Evolutionary conservation across 2,113 vertebrate species (phyloP), one percentile per base, ranked within the genome.

Genomic region (Macquaria australasica): DNA sequence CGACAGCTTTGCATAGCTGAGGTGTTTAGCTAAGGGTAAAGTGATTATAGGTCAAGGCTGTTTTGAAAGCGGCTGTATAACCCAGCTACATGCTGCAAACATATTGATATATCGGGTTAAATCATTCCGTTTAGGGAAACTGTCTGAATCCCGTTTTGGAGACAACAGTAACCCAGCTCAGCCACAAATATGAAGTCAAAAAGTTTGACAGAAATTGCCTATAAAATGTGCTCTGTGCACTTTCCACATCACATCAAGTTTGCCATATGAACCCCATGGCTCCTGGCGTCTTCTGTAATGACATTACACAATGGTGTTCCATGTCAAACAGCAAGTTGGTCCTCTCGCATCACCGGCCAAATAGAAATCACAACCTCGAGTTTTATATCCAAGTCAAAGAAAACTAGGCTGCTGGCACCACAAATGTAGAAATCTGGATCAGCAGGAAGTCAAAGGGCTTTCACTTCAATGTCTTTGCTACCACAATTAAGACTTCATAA

Each of bases 261-360:
- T 89, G 85, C 88, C 89, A 88, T 86, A 81, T 87, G 88, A 93
- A 93, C 90, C 84, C 89, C 59, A 10, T 85, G 28, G 90, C 85
- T 91, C 84, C 87, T 89, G 90, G 87, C 84, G 43, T 90, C 82
- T 41, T 82, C 84, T 39, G 23, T 81, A 74, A 86, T 80, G 77
- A 74, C 88, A 89, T 93, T 92, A 91, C 85, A 91, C 89, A 90
- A 92, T 66, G 74, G 87, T 79, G 89, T 83, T 88, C 86, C 83
- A 63, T 85, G 91, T 91, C 75, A 82, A 89, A 82, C 64, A 86
- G 60, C 72, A 86, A 77, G 74, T 64, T 83, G 87, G 86, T 85
- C 91, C 78, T 79, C 80, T 88, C 48, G 76, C 73, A 81, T 91
- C 75, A 84, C 7, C 20, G 20, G 91, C 87, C 86, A 90, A 86